phyloP scores from a whole-genome alignment of 1,140 invertebrate genomes.

The Pygmarrhopalites habei region DNA sequence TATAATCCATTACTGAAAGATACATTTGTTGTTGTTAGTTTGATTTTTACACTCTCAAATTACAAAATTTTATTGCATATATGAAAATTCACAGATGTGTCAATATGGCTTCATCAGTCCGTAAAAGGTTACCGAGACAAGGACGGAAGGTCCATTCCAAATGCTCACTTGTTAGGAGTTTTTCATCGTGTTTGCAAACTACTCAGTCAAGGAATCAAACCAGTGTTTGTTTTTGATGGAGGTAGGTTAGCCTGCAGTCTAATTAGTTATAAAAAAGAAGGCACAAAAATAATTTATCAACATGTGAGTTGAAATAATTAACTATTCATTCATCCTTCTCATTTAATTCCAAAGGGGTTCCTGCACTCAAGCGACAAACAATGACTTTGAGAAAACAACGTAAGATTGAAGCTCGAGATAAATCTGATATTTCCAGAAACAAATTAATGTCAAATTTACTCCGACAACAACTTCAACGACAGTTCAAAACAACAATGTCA shows the following conservation, averaged over 20 bases:
- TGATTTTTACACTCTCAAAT: no score
- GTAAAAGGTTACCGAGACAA: conserved; percentile 88
- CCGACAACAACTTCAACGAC: conserved; percentile 40
- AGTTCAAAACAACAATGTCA: conserved; percentile 41
- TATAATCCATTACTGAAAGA: no score
- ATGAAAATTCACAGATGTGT: conserved; percentile 94
- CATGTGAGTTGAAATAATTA: conserved; percentile 71
- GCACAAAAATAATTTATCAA: no score
- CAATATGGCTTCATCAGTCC: conserved; percentile 97
- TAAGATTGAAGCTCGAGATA: conserved; percentile 61
- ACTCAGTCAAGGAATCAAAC: conserved; percentile 89
- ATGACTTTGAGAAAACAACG: conserved; percentile 72
- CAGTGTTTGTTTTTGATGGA: conserved; percentile 87
- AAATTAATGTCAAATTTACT: conserved; percentile 62
- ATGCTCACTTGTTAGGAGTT: conserved; percentile 87
- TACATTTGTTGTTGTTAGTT: no score
- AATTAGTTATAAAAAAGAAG: no score
- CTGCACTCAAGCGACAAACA: conserved; percentile 82
- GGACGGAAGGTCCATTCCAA: conserved; percentile 67
- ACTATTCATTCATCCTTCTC: no score
- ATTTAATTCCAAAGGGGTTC: no score
- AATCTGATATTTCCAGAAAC: conserved; percentile 63
- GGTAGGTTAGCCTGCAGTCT: no score
- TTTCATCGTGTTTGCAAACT: conserved; percentile 93
- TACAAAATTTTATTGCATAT: conserved; percentile 13